Base-by-base conservation (phyloP, 2,113 vertebrate species). In the Pedetes capensis region DNA sequence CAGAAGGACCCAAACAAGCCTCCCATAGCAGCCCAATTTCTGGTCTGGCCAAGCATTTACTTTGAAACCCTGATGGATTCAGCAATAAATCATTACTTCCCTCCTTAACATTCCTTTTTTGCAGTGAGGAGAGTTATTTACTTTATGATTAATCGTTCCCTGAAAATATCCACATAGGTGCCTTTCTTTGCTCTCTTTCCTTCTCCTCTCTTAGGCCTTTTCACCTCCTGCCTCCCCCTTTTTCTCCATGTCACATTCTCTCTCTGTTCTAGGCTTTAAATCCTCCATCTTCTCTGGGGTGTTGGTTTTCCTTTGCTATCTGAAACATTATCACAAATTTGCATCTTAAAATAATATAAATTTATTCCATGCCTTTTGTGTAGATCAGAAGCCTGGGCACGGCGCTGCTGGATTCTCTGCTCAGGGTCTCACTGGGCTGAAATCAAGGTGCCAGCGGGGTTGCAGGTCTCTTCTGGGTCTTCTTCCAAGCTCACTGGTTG, bases 51-150 rank as follows among this genome's bases (percentile, higher is more conserved):
- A 78, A 61, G 42, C 64, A 61, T 74, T 92, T 87, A 84, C 80
- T 90, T 91, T 89, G 95, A 96, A 96, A 94, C 87, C 66, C 87
- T 88, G 85, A 66, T 75, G 83, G 87, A 87, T 97, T 97, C 91
- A 95, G 95, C 96, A 97, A 97, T 98, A 97, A 97, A 96, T 97
- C 94, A 96, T 79, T 78, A 72, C 89, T 96, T 95, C 79, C 93
- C 89, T 87, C 96, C 88, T 84, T 94, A 89, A 96, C 96, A 96
- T 96, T 95, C 94, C 96, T 39, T 69, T 63, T 71, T 93, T 93
- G 94, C 88, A 59, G 82, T 0, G 1, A 97, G n/a, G 75, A 2
- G 76, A 78, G 74, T 25, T 61, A 3, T 12, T 95, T 80, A 8
- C 81, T 95, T 95, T 95, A 47, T n/a, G 90, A 95, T 96, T 93